Conservation (phyloP, 2,797 vertebrate species). For the Notoglanidium macrostoma region DNA sequence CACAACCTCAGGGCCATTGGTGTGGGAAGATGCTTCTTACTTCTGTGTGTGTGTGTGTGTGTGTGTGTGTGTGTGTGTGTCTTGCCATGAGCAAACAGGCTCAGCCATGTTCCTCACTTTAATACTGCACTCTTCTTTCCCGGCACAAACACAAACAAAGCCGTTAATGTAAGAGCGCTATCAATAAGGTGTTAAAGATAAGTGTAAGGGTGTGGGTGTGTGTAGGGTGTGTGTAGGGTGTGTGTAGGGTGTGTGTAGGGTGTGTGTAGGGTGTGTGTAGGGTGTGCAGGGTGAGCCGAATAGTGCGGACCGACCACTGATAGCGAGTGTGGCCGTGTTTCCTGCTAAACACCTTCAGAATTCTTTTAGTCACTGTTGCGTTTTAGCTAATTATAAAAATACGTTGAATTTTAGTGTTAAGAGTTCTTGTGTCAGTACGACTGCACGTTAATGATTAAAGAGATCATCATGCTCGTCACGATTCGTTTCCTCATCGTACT, state of each 20-base stretch:
- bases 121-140: neutral
- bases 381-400: neutral
- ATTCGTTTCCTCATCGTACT: neutral
- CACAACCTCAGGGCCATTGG: slow-evolving; percentile 72
- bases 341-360: neutral
- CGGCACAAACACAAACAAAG: slow-evolving; percentile 19
- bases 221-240: neutral
- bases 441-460: too few species aligned
- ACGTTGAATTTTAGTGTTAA: neutral
- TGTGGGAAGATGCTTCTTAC: slow-evolving; percentile 74
- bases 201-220: neutral
- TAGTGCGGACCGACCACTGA: too few species aligned
- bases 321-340: neutral
- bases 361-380: neutral
- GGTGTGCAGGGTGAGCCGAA: neutral
- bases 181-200: slow-evolving; percentile 3
- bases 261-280: neutral
- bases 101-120: slow-evolving; percentile 23
- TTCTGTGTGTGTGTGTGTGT: slow-evolving; percentile 18
- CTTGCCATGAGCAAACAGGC: neutral
- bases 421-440: too few species aligned
- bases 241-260: neutral
- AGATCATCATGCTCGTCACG: too few species aligned
- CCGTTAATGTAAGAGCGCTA: neutral
- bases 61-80: slow-evolving; percentile 25